These are phyloP conservation scores for Umimayanthus chanpuru DNA, from an alignment of 92 coral and sea anemone genomes.

Conservation along the genomic window DNA sequence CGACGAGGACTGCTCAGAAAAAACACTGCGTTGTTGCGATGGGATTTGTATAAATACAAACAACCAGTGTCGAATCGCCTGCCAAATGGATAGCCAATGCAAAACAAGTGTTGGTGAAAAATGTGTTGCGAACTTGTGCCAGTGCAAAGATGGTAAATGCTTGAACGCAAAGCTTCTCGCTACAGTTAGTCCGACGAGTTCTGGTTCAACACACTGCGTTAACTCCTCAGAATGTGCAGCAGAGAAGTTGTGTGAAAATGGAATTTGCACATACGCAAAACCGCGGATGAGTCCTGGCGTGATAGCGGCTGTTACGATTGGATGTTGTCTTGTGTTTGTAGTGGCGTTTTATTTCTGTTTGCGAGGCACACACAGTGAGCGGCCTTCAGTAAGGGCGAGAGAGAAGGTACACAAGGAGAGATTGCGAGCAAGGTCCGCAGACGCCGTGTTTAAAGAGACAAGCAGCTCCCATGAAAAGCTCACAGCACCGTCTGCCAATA, in stretches of 20 bases:
- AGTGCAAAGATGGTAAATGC: constrained; percentile 32
- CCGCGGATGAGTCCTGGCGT: constrained; percentile 15
- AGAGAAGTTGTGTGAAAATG: constrained; percentile 33
- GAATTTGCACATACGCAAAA: constrained; percentile 15
- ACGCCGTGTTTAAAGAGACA: background rate
- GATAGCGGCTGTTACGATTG: constrained; percentile 35
- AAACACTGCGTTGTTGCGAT: background rate
- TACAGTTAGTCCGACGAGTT: background rate
- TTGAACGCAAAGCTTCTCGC: background rate
- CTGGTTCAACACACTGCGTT: background rate
- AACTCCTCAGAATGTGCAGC: constrained; percentile 21
- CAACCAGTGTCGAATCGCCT: background rate
- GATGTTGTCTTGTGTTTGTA: constrained; percentile 36
- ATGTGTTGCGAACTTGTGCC: constrained; percentile 15
- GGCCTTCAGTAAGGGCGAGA: constrained; percentile 29
- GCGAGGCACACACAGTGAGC: background rate
- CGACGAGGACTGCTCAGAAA: constrained; percentile 15
- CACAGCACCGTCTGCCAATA: background rate
- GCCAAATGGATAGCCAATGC: constrained; percentile 22
- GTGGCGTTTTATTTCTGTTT: constrained; percentile 29
- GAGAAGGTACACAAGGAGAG: background rate
- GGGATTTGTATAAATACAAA: constrained; percentile 4
- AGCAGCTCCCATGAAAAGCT: background rate
- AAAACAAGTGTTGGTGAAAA: constrained; percentile 35
- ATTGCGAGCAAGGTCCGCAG: background rate